Evolutionary conservation across 2,113 vertebrate genomes (phyloP).

Genomic region (Xenus cinereus): DNA sequence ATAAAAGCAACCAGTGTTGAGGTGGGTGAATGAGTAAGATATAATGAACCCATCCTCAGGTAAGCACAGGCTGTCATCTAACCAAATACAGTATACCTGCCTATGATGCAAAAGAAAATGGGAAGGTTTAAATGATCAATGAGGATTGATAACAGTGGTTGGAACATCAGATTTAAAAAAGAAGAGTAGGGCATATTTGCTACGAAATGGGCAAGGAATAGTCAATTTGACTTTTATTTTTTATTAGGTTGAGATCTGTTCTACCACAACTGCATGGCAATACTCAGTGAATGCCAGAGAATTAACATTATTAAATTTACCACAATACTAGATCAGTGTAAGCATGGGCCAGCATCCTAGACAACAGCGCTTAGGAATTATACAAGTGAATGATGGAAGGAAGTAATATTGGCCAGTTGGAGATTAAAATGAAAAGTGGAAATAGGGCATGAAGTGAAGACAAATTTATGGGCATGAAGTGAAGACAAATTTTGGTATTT

Average conservation of each 20-base stretch:
- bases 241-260: neutral
- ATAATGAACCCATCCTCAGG: neutral
- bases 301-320: neutral
- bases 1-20: neutral
- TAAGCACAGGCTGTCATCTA: neutral
- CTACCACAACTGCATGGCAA: neutral
- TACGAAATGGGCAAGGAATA: neutral
- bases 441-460: neutral
- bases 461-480: neutral
- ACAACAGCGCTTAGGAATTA: neutral
- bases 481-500: neutral
- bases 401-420: neutral
- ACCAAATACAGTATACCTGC: neutral
- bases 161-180: neutral
- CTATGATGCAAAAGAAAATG: neutral
- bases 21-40: neutral
- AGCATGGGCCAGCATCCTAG: neutral
- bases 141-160: neutral
- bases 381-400: neutral
- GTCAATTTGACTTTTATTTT: neutral
- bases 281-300: neutral
- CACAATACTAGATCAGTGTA: neutral
- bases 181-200: neutral
- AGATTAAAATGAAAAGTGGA: neutral
- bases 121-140: neutral